Evolutionary conservation across 2,888 invertebrate species (phyloP), one percentile per base, ranked within the genome.

Genomic region (Amblyjoppa fuscipennis): DNA sequence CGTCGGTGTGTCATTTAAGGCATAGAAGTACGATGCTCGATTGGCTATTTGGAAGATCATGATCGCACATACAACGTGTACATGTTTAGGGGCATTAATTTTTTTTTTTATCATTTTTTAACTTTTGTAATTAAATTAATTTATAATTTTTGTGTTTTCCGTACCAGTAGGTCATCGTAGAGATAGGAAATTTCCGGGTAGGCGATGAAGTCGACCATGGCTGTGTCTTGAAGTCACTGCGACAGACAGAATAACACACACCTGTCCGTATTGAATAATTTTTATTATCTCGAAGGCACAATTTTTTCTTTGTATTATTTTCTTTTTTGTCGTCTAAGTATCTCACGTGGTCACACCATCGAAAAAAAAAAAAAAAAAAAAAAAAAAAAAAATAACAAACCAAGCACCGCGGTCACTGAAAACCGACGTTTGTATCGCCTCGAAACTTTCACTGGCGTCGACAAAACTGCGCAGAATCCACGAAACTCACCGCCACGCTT

Each of bases 151-250:
- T 41, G 38, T 53, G 34, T 69, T 38, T 79, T 66, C 41, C 87
- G 88, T 92, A 92, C 93, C 91, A 93, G 89, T 87, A 93, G 89
- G 85, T 93, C 91, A 89, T 93, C 92, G 91, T 91, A 92, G 90
- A 93, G 91, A 87, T 91, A 93, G 80, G 93, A 92, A 87, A 93
- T 91, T 90, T 93, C 93, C 84, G 93, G 93, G 79, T 91, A 92
- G 76, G 91, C 88, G 82, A 93, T 91, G 90, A 93, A 93, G 90
- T 93, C 93, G 85, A 93, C 93, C 93, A 93, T 93, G 88, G 81
- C 92, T 89, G 71, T 78, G 68, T 79, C 59, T 70, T 79, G 86
- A 75, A 71, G 73, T 83, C 75, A 84, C 80, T 74, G 34, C 61
- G 56, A 25, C 49, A 74, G 83, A 64, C 71, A 56, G 45, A 74